phyloP scores from a whole-genome alignment of 2,888 invertebrate genomes.

The Rambutsinella grinnellia region DNA sequence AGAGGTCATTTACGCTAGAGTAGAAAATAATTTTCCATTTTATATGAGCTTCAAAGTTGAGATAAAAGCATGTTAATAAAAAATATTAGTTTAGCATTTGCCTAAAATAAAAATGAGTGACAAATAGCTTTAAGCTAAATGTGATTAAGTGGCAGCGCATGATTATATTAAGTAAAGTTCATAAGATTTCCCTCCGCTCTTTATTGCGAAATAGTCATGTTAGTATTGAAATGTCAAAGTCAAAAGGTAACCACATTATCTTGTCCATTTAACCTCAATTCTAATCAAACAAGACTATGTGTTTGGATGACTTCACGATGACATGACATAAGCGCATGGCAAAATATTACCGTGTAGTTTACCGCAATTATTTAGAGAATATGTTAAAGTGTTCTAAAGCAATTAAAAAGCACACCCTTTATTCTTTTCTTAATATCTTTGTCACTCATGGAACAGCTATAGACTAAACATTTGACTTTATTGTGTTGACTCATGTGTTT shows the following conservation, averaged over 20 bases:
- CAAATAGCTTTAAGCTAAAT: slow-evolving; percentile 43
- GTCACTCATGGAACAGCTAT: background rate
- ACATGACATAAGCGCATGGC: slow-evolving; percentile 3
- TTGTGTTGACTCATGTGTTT: no score
- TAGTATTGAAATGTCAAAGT: slow-evolving; percentile 45
- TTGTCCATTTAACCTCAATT: slow-evolving; percentile 43
- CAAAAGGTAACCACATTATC: slow-evolving; percentile 45
- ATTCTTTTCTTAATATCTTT: background rate
- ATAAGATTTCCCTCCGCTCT: no score
- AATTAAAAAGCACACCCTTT: background rate
- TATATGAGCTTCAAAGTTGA: no score
- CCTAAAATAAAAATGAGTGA: slow-evolving; percentile 40
- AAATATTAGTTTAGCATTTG: no score
- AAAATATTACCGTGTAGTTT: slow-evolving; percentile 3
- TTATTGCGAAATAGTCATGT: no score
- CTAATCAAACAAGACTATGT: no score
- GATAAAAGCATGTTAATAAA: no score
- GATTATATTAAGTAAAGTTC: no score
- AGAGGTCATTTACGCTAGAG: no score
- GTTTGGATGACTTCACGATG: no score
- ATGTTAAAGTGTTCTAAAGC: background rate
- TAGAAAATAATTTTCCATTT: no score
- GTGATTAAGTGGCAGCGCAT: slow-evolving; percentile 2
- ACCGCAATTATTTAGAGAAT: background rate
- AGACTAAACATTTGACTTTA: background rate